phyloP scores from a whole-genome alignment of 2,888 invertebrate species.

The Caradrina kadenii region DNA sequence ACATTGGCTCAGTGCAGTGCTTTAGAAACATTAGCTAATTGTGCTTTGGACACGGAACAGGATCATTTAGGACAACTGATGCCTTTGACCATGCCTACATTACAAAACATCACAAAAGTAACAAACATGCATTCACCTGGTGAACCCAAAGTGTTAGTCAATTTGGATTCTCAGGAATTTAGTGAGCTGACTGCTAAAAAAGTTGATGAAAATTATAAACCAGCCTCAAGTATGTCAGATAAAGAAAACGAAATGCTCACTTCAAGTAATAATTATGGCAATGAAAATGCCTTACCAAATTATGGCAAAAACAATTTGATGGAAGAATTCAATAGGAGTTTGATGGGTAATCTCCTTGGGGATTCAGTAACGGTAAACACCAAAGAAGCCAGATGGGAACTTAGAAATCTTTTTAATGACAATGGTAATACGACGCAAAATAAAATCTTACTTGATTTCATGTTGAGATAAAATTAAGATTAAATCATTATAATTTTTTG shows the following conservation, averaged over 20 bases:
- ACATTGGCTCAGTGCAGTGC: conserved; percentile 88
- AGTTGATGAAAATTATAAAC: conserved; percentile 77
- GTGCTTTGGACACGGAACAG: conserved; percentile 86
- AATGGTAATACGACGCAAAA: conserved; percentile 75
- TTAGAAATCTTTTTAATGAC: conserved; percentile 91
- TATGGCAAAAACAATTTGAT: conserved; percentile 85
- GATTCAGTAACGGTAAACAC: conserved; percentile 93
- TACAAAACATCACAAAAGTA: conserved; percentile 87
- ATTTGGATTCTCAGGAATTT: conserved; percentile 87
- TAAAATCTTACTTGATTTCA: not conserved
- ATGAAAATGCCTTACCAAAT: conserved; percentile 76
- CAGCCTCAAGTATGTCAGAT: conserved; percentile 68
- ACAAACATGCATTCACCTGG: conserved; percentile 88
- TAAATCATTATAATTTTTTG: not conserved
- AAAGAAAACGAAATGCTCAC: conserved; percentile 80
- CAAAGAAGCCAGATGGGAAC: conserved; percentile 92
- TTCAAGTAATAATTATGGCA: conserved; percentile 69
- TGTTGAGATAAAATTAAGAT: not conserved
- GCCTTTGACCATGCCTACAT: conserved; percentile 84
- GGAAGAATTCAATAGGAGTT: conserved; percentile 87
- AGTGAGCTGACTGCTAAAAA: conserved; percentile 82
- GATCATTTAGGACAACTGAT: conserved; percentile 86
- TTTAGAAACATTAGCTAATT: conserved; percentile 87
- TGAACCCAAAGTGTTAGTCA: conserved; percentile 86
- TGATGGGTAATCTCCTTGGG: conserved; percentile 88